A percentile compares a stretch with the other conserved stretches of the same genome.
phyloP scores from a whole-genome alignment of 35 echinoderm and acorn worm species.

The Hemicentrotus pulcherrimus region DNA sequence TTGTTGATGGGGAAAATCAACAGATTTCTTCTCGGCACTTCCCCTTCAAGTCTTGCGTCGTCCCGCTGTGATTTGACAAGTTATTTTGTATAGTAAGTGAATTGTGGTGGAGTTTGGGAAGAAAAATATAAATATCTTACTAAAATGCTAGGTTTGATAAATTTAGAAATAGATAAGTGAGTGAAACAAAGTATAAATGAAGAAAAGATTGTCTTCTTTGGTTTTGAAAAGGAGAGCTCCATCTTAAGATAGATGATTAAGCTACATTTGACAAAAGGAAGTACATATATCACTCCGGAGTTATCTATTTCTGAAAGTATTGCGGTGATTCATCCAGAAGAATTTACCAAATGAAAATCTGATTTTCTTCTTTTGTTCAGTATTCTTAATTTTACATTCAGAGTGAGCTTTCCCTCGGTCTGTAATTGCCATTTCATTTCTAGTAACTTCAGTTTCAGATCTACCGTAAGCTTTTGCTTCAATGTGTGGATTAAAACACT shows the following conservation, averaged over 20 bases:
- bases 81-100: not conserved
- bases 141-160: not conserved
- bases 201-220: not conserved
- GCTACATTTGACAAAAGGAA: not conserved
- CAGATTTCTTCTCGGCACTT: not conserved
- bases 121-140: not conserved
- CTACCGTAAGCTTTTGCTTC: not conserved
- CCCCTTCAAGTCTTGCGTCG: not conserved
- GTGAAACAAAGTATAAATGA: not conserved
- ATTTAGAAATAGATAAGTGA: not conserved
- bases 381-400: not conserved
- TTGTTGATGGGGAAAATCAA: not conserved
- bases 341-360: slow-evolving; percentile 6
- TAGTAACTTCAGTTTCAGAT: not conserved
- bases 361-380: not conserved
- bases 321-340: not conserved
- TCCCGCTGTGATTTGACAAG: not conserved
- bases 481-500: not conserved
- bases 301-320: not conserved
- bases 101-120: not conserved
- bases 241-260: not conserved
- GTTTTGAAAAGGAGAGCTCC: not conserved
- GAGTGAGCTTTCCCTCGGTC: not conserved
- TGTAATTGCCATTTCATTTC: not conserved
- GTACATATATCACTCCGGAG: not conserved